Percentiles rank a stretch among this genome's conserved stretches.
Conservation (phyloP, 2,113 vertebrate species). For the Spermophilus dauricus region DNA sequence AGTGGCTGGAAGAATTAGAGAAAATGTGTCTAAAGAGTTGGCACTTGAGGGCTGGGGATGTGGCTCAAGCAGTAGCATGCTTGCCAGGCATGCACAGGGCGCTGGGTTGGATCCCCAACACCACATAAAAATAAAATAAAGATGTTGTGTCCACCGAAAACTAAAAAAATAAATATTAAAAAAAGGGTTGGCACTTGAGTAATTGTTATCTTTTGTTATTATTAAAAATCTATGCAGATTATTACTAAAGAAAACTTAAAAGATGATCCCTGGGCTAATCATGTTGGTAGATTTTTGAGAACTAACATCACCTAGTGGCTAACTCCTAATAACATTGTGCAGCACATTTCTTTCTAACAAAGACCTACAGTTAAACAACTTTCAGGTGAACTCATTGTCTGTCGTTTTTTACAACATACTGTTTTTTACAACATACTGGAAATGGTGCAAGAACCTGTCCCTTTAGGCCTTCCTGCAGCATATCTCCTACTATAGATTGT, state of each 20-base stretch:
- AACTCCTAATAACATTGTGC: not conserved
- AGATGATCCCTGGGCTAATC: not conserved
- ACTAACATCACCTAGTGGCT: not conserved
- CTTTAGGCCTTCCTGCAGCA: not conserved
- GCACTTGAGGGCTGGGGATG: not conserved
- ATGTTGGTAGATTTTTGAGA: not conserved
- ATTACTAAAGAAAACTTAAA: not conserved
- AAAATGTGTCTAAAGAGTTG: not conserved
- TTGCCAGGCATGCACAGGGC: no score
- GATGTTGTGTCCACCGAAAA: no score
- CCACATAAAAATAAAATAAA: no score
- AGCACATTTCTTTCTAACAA: not conserved
- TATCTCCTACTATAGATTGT: not conserved
- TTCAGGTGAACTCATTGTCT: not conserved
- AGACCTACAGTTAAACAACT: not conserved
- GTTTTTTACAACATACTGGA: not conserved
- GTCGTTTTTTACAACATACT: not conserved
- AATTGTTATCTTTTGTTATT: slow-evolving; percentile 1
- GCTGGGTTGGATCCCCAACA: no score
- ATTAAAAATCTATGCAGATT: not conserved
- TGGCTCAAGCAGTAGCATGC: no score
- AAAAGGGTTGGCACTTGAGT: not conserved
- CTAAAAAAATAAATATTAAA: no score
- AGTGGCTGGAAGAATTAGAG: not conserved
- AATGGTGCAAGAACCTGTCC: not conserved